Evolutionary conservation across 2,888 invertebrate species (phyloP).

Genomic region (Pseudolycoriella hygida): DNA sequence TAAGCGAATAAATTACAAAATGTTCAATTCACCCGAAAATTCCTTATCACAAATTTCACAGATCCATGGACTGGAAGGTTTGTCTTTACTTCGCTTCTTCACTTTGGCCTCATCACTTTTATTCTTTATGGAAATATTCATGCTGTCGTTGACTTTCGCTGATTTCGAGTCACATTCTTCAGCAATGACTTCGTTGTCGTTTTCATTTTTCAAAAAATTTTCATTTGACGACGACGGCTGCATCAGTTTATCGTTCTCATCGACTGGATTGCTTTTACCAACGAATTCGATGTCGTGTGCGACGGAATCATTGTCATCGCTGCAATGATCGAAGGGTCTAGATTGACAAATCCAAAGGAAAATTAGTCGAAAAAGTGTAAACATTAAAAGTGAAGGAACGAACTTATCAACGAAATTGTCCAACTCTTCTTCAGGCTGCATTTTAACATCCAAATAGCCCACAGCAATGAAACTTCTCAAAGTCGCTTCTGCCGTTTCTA

Average conservation of each 20-base stretch:
- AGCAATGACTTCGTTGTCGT: not conserved
- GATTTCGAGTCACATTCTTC: not conserved
- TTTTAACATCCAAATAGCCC: slow-evolving; percentile 5
- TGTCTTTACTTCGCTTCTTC: not conserved
- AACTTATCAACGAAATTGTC: too few species aligned
- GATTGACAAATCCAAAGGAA: too few species aligned
- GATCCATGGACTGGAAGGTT: not conserved
- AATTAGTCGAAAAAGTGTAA: too few species aligned
- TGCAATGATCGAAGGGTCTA: too few species aligned
- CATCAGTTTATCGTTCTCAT: too few species aligned
- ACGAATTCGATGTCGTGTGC: too few species aligned
- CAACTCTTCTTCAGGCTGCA: not conserved
- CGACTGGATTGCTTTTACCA: too few species aligned
- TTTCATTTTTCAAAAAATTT: too few species aligned
- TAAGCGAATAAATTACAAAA: not conserved
- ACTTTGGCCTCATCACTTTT: not conserved
- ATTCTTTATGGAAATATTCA: not conserved
- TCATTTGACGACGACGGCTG: too few species aligned
- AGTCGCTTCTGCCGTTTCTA: slow-evolving; percentile 23
- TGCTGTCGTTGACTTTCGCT: not conserved
- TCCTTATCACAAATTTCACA: slow-evolving; percentile 7
- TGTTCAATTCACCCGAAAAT: slow-evolving; percentile 5
- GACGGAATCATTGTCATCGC: too few species aligned
- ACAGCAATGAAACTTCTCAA: slow-evolving; percentile 11
- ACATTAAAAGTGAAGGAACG: too few species aligned